Base-by-base conservation (phyloP, 2,113 vertebrate genomes). In the Vulpes ferrilata region DNA sequence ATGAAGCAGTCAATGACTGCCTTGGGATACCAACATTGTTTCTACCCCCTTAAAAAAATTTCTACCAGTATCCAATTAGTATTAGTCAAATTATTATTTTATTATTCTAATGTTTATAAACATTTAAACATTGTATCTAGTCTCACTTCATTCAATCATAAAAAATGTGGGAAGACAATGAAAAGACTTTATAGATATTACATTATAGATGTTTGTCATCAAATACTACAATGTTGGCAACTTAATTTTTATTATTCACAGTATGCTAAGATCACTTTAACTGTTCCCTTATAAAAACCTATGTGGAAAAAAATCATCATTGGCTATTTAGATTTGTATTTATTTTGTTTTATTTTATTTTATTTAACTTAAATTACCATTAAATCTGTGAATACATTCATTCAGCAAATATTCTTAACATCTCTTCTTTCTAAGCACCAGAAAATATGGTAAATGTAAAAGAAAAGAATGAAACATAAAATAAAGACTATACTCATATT, bases 31-130 rank as follows among this genome's bases (percentile, higher is more conserved):
- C 11, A 85, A 73, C 48, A 71, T 38, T 84, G 27, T 22, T 67
- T 83, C 11, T 30, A 35, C 19, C 57, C 6, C 11, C 30, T 91
- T 48, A 81, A 90, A 87, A 73, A 0, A 35, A 71, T 84, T 76
- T 74, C 43, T 17, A 76, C 19, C n/a, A 23, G 13, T 6, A 71
- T 65, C 17, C 55, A 65, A 65, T 65, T 48, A 92, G 3, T 32
- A 22, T 96, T 76, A 82, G 17, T 64, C 16, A 93, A 94, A 67
- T 94, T 76, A 91, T 81, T 23, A 62, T 30, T 80, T 96, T 79
- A 57, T 55, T 17, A 32, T 60, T 51, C 11, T 3, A 67, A 11
- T 64, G 27, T 27, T 94, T 91, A 10, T 67, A 62, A 97, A 35
- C 6, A 71, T 64, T 88, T 55, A 78, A 93, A 7, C 23, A 78